Conservation (phyloP, 2,888 invertebrate genomes). For the Pseudococcus jackbeardsleyi region DNA sequence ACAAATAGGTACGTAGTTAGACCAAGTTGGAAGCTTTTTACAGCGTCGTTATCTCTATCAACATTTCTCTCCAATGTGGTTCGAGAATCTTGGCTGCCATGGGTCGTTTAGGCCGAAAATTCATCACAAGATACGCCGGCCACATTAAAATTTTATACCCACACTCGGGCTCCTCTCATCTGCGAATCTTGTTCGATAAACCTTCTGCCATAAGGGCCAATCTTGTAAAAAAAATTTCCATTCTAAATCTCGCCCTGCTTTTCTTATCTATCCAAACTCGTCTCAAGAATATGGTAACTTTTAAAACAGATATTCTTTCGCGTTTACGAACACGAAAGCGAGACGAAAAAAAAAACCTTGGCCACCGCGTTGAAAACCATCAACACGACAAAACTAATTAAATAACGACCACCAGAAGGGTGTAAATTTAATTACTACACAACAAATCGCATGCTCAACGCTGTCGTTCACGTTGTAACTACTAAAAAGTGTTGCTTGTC, state of each 20-base stretch:
- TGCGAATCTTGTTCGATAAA: background rate
- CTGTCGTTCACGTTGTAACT: constrained; percentile 18
- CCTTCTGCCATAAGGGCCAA: background rate
- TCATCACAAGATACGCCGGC: background rate
- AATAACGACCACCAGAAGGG: constrained; percentile 50
- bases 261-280: background rate
- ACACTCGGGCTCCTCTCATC: background rate
- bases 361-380: constrained; percentile 4
- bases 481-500: constrained; percentile 35
- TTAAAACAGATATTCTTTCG: constrained; percentile 29
- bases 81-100: background rate
- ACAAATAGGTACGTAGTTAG: background rate
- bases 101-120: background rate
- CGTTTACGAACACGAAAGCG: background rate
- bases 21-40: constrained; percentile 15
- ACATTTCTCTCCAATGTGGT: background rate
- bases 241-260: background rate
- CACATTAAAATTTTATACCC: background rate
- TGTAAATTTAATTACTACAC: constrained; percentile 54
- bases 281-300: constrained; percentile 1
- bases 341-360: background rate
- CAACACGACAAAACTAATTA: constrained; percentile 54
- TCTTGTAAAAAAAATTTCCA: background rate
- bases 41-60: constrained; percentile 29
- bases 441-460: constrained; percentile 52